Base-by-base conservation (phyloP, 2,888 invertebrate genomes). In the Spilarctia lutea region DNA sequence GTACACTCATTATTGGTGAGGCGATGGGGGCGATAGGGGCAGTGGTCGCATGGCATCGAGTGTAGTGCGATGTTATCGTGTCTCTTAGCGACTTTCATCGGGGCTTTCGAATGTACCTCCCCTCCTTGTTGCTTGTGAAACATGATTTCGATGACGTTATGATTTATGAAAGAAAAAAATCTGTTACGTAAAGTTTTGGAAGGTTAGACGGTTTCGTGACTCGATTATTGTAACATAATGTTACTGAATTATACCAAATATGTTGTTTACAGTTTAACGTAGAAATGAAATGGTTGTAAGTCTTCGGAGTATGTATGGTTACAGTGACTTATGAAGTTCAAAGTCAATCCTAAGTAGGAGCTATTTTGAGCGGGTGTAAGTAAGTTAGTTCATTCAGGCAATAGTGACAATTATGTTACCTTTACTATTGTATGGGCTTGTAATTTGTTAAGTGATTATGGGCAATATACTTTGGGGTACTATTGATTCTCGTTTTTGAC, bases 11-110 rank as follows among this genome's bases (percentile, higher is more conserved):
- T 95, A 95, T 94, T 93, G 91, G 93, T 90, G 90, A 88, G 91
- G 83, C 88, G 95, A 96, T 96, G 95, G 89, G 95, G 95, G 95
- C 94, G 95, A 95, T 95, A 95, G 90, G 95, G 95, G 95, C 94
- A 92, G 92, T 90, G 93, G 93, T 92, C 94, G 94, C 93, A 91
- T 92, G 94, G 91, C 89, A 90, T 92, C 92, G 90, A 87, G 88
- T 88, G 83, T 85, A 89, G 85, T 88, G 90, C 90, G 94, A 94
- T 94, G 89, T 91, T 94, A 94, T 95, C 94, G 91, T 89, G 87
- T 90, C 94, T 94, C 93, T 92, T 92, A 91, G 93, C 92, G 92
- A 94, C 94, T 94, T 94, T 94, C 94, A 94, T 94, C 94, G 92
- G 92, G 92, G 92, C 91, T 90, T 89, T 90, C 90, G 91, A 91